phyloP scores from a whole-genome alignment of 2,113 vertebrate species.

The Piaya cayana region DNA sequence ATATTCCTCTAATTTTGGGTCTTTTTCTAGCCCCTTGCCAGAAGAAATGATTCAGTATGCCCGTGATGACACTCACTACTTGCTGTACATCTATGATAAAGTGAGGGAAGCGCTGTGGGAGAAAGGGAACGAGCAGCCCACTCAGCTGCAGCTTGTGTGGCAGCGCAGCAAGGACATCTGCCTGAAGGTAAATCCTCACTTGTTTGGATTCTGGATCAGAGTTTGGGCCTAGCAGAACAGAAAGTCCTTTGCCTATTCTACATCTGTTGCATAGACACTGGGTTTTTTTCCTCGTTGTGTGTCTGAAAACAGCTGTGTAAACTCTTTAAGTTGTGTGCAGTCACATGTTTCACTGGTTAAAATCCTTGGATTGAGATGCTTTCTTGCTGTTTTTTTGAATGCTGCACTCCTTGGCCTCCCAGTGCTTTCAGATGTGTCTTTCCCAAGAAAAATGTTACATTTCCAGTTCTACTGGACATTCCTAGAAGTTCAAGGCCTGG shows the following conservation, averaged over 20 bases:
- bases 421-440: not conserved
- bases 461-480: not conserved
- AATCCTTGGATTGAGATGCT: not conserved
- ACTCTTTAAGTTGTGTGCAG: not conserved
- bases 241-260: not conserved
- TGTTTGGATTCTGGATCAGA: not conserved
- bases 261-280: rapidly evolving
- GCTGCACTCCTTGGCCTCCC: not conserved
- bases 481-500: not conserved
- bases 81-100: constrained; percentile 92
- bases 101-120: constrained; percentile 84
- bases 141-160: constrained; percentile 88
- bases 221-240: not conserved
- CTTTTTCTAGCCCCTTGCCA: constrained; percentile 84
- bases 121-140: constrained; percentile 76
- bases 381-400: not conserved
- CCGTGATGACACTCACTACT: constrained; percentile 91
- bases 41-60: constrained; percentile 94
- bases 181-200: constrained; percentile 81
- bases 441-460: not conserved
- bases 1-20: not conserved
- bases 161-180: constrained; percentile 89
- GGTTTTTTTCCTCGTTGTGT: not conserved
- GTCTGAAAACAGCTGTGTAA: not conserved
- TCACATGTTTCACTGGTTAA: not conserved